These are phyloP conservation scores for Gymnoscopelus braueri DNA, from an alignment of 2,797 vertebrate genomes.

Conservation along the genomic window DNA sequence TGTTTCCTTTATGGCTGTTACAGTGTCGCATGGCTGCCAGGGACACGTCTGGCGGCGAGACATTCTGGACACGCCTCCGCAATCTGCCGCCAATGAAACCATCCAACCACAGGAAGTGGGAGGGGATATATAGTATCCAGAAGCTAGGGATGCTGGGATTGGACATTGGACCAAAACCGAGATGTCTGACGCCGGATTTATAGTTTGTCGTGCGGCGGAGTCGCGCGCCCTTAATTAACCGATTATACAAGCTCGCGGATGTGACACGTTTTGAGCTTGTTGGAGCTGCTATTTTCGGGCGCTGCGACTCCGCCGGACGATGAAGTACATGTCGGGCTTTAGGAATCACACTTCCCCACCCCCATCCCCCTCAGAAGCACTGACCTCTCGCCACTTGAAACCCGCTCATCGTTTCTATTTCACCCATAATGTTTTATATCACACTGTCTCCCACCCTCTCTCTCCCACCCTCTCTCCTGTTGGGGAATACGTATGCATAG, in stretches of 20 bases:
- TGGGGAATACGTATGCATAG: background rate
- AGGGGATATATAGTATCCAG: conserved; percentile 47
- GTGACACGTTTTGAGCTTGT: too few relatives aligned
- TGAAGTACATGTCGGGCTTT: too few relatives aligned
- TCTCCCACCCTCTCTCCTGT: background rate
- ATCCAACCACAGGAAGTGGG: conserved; percentile 59
- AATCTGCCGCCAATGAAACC: conserved; percentile 51
- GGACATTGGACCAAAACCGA: conserved; percentile 42
- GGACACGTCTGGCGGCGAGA: conserved; percentile 65
- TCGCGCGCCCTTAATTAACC: too few relatives aligned
- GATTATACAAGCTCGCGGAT: too few relatives aligned
- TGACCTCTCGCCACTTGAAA: conserved; percentile 76
- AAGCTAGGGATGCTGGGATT: conserved; percentile 61
- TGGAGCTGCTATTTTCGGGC: too few relatives aligned
- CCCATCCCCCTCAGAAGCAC: conserved; percentile 43
- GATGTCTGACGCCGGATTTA: conserved; percentile 33
- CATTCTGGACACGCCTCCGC: conserved; percentile 52
- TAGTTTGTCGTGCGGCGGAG: too few relatives aligned
- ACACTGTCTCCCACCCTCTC: conserved; percentile 44
- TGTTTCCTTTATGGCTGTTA: conserved; percentile 45
- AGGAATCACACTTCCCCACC: conserved; percentile 33
- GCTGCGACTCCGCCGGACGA: too few relatives aligned
- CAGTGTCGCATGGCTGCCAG: conserved; percentile 48
- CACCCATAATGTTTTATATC: conserved; percentile 73
- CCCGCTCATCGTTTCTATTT: conserved; percentile 76